Conservation (phyloP, 2,113 vertebrate species). For the Corydoras sp. region DNA sequence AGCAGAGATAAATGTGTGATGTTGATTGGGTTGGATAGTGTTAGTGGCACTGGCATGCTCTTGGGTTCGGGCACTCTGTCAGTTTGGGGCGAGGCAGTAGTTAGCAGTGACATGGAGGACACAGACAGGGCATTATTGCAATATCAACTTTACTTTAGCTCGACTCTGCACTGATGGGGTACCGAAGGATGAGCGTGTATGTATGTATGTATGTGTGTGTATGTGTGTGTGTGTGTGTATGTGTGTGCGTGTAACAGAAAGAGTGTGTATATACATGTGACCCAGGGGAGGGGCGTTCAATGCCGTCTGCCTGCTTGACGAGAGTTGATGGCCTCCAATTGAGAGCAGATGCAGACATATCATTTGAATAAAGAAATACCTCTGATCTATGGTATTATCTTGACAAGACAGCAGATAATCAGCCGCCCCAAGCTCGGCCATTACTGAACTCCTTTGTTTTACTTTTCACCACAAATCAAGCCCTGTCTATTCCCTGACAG, state of each 20-base stretch:
- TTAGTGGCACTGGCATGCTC: slow-evolving; percentile 47
- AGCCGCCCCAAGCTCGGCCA: slow-evolving; percentile 40
- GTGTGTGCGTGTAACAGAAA: neutral
- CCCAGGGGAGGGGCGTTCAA: slow-evolving; percentile 38
- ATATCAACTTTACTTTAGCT: slow-evolving; percentile 52
- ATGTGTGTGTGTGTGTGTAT: neutral
- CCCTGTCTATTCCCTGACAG: slow-evolving; percentile 39
- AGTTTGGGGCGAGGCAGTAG: slow-evolving; percentile 46
- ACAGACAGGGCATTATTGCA: slow-evolving; percentile 49
- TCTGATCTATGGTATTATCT: slow-evolving; percentile 47
- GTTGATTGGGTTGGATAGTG: slow-evolving; percentile 55
- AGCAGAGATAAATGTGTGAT: slow-evolving; percentile 38
- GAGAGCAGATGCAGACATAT: slow-evolving; percentile 43
- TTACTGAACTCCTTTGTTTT: slow-evolving; percentile 47
- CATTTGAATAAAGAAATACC: slow-evolving; percentile 49
- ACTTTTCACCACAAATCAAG: slow-evolving; percentile 48
- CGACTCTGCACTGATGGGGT: slow-evolving; percentile 11
- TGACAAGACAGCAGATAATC: slow-evolving; percentile 49
- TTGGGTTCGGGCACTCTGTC: slow-evolving; percentile 53
- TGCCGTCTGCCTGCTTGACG: slow-evolving; percentile 33
- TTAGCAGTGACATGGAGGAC: slow-evolving; percentile 57
- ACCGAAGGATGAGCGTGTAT: neutral
- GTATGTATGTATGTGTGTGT: neutral
- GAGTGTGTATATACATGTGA: slow-evolving; percentile 6
- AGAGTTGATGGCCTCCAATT: slow-evolving; percentile 47